Evolutionary conservation across 2,888 invertebrate species (phyloP).

Genomic region (Lasioglossum oenotherae): DNA sequence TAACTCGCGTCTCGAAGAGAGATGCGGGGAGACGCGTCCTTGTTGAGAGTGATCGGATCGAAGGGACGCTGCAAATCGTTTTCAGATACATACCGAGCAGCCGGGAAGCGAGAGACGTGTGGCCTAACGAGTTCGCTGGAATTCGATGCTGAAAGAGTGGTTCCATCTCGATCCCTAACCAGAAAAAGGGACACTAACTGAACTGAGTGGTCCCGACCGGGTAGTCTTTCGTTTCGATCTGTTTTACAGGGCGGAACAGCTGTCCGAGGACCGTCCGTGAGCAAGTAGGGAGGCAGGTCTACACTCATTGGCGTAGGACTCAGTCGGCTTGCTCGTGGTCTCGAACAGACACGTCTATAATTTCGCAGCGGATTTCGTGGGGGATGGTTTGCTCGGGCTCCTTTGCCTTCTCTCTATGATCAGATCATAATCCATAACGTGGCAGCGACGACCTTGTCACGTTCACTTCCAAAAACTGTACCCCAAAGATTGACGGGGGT

Average conservation of each 20-base stretch:
- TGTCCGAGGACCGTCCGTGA: background rate
- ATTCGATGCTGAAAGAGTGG: background rate
- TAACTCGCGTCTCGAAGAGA: background rate
- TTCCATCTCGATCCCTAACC: background rate
- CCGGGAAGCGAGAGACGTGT: constrained; percentile 39
- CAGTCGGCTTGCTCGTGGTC: background rate
- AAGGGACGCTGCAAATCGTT: constrained; percentile 18
- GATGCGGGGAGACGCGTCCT: constrained; percentile 1
- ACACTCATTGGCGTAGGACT: background rate
- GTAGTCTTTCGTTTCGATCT: background rate
- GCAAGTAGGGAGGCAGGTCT: background rate
- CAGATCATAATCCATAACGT: background rate
- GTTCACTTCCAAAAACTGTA: constrained; percentile 26
- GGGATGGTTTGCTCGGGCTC: background rate
- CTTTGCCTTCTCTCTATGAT: background rate
- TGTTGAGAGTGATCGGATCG: constrained; percentile 28
- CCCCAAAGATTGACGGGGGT: constrained; percentile 49
- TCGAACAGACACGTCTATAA: background rate
- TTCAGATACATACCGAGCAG: constrained; percentile 37
- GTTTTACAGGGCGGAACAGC: background rate
- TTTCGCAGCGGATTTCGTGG: constrained; percentile 3
- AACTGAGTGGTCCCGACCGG: background rate
- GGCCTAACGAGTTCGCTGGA: constrained; percentile 17
- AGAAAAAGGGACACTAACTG: background rate
- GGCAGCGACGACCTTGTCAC: background rate